Evolutionary conservation across 2,888 invertebrate genomes (phyloP), one percentile per base, ranked within the genome.

Genomic region (Ypsolopha sequella): DNA sequence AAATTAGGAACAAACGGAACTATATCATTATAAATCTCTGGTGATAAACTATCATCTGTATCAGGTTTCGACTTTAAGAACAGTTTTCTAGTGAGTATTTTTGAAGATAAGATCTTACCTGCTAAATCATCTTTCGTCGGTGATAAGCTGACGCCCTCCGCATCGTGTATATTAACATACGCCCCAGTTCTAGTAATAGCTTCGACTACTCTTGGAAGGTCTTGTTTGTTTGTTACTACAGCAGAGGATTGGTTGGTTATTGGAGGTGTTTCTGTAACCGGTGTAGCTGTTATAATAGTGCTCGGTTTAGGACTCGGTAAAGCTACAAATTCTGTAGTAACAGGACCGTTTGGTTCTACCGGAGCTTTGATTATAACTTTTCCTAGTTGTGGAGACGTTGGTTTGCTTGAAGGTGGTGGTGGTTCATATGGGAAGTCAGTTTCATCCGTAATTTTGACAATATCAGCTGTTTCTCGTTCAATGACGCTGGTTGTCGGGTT

Each of bases 131-230:
- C 90, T 81, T 88, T 88, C 81, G 88, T 80, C 73, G 89, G 87
- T 63, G 89, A 86, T 63, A 85, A 80, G 77, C 87, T 84, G 87
- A 87, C 84, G 70, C 87, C 87, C 70, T 88, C 88, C 63, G 89
- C 84, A 64, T 90, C 91, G 73, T 91, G 91, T 69, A 92, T 89
- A 87, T 92, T 91, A 72, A 92, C 91, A 80, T 92, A 92, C 58
- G 92, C 92, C 60, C 92, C 92, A 41, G 80, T 78, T 63, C 85
- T 80, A 68, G 84, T 81, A 56, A 84, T 80, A 55, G 71, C 84
- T 70, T 86, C 84, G 60, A 85, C 77, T 57, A 85, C 68, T 58
- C 82, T 73, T 52, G 85, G 85, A 57, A 78, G 63, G 55, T 80
- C 77, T 66, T 76, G 73, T 58, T 62, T 66, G 52, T 65, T 73